Base-by-base conservation (phyloP, 2,888 invertebrate species). In the Melanophora roralis region DNA sequence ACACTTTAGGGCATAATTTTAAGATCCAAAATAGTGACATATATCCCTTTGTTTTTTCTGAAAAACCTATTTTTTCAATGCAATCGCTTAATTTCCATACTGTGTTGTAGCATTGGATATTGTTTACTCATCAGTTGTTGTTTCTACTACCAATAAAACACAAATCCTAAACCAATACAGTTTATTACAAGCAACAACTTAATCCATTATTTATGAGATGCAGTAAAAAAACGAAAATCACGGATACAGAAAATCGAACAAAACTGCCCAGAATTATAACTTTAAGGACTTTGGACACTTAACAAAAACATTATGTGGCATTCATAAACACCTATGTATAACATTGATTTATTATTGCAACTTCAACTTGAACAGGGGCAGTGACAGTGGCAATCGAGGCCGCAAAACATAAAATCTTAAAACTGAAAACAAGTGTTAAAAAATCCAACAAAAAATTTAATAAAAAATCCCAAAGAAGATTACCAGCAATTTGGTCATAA, bases 341-440 rank as follows among this genome's bases (percentile, higher is more conserved):
- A 75, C 79, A 71, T 71, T 78, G 75, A 81, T 82, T 76, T 82
- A 73, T 69, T 75, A 55, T 59, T 59, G 74, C 65, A 74, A 53
- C 45, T 55, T 36, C 57, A 57, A 43, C 34, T 32, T 14, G 34
- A 69, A 19, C 40, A 57, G 12, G 64, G 77, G 45, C 9, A 51
- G 21, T 27, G 49, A 36, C n/a, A 53, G 32, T 11, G 43, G n/a
- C n/a, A n/a, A n/a, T n/a, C n/a, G n/a, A n/a, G n/a, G n/a, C n/a
- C n/a, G n/a, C n/a, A 23, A 14, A 71, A 23, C 38, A 64, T 45
- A 45, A 47, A 49, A 69, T 14, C 57, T 38, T n/a, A 7, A 23
- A 23, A 57, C 9, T n/a, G 47, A 68, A 65, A 43, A 60, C 75
- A 67, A 71, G 79, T 75, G 75, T 79, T 75, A 67, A 75, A 60